These are phyloP conservation scores for Aspidiotus destructor DNA, from an alignment of 2,888 invertebrate genomes.

Conservation along the genomic window DNA sequence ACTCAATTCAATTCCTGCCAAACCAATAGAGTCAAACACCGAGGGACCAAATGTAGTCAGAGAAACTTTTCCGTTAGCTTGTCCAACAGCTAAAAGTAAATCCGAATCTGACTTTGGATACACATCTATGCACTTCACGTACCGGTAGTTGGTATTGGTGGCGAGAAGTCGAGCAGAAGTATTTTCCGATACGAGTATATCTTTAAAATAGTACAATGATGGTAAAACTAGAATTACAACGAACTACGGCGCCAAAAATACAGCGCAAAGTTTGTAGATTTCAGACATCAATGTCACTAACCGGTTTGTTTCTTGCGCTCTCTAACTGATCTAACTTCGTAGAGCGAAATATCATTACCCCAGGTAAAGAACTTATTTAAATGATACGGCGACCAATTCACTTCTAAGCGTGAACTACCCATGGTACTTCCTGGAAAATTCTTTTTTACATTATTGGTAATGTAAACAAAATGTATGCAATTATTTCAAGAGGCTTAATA, in stretches of 20 bases:
- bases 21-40: slow-evolving; percentile 54
- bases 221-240: no score
- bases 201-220: slow-evolving; percentile 43
- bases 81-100: slow-evolving; percentile 74
- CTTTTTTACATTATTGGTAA: no score
- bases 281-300: background rate
- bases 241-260: no score
- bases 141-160: slow-evolving; percentile 62
- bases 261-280: no score
- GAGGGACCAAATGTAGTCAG: slow-evolving; percentile 66
- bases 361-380: slow-evolving; percentile 77
- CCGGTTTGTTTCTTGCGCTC: slow-evolving; percentile 26
- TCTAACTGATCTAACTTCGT: slow-evolving; percentile 47
- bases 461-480: no score
- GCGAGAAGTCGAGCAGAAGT: slow-evolving; percentile 61
- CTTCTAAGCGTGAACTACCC: slow-evolving; percentile 59
- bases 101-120: slow-evolving; percentile 64
- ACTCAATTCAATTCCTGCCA: slow-evolving; percentile 71
- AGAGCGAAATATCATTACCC: slow-evolving; percentile 80
- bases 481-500: no score
- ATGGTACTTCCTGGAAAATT: background rate
- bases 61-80: slow-evolving; percentile 77
- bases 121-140: slow-evolving; percentile 78
- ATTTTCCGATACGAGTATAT: slow-evolving; percentile 57
- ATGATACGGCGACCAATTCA: slow-evolving; percentile 76